phyloP scores from a whole-genome alignment of 2,888 invertebrate genomes.

The Globia sparganii region DNA sequence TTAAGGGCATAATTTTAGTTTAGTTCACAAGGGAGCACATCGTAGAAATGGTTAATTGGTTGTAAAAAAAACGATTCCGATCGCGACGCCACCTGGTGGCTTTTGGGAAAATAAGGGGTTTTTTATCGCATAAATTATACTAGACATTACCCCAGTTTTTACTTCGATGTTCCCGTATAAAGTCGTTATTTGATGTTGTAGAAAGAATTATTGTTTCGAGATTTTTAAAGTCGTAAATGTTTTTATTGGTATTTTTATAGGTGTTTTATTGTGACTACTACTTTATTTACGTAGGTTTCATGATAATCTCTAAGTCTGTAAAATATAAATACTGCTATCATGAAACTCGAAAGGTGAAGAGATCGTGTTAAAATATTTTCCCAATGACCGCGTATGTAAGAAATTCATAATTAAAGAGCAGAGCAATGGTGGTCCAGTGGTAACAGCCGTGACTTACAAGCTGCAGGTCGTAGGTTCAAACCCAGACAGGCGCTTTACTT shows the following conservation, averaged over 20 bases:
- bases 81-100: conserved; percentile 54
- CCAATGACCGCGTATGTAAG: neutral
- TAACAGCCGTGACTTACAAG: neutral
- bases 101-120: conserved; percentile 19
- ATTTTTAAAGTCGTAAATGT: conserved; percentile 40
- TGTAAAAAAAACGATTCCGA: conserved; percentile 35
- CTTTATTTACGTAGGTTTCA: conserved; percentile 18
- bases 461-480: neutral
- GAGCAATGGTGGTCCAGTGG: neutral
- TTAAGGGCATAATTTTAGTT: conserved; percentile 46
- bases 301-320: neutral
- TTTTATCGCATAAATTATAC: conserved; percentile 44
- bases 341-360: neutral
- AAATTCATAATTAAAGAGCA: neutral
- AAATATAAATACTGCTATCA: neutral
- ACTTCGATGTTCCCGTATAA: neutral
- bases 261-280: conserved; percentile 10
- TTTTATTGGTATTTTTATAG: conserved; percentile 35
- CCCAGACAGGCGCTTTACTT: neutral
- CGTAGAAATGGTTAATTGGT: conserved; percentile 40
- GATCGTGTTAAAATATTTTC: neutral
- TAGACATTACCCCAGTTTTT: conserved; percentile 44
- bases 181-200: conserved; percentile 15
- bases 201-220: conserved; percentile 7
- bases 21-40: conserved; percentile 15